Evolutionary conservation across 1,140 invertebrate genomes (phyloP), one percentile per base, ranked within the genome.

Genomic region (Oryctes rhinoceros): DNA sequence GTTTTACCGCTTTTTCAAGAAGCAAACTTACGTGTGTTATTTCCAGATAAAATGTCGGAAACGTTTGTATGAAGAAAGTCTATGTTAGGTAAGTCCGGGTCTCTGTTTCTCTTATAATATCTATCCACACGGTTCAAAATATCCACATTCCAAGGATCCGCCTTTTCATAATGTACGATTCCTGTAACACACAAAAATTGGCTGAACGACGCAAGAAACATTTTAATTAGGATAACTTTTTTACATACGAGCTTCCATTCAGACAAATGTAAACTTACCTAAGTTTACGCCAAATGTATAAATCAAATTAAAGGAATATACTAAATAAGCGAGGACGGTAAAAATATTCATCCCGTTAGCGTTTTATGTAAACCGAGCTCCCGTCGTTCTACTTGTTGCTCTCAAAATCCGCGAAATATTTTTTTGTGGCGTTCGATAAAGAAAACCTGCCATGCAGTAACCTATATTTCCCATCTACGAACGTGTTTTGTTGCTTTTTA

Each of bases 291-390:
- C 6, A 35, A 71, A 24, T 1, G 65, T 71, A 71, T 71, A 71
- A 35, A 71, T 35, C 11, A 71, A 15, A 71, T 35, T 71, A 15
- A 71, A 71, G 18, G 65, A 71, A 15, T 24, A 71, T 35, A 71
- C 35, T 71, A 71, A 35, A 13, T 3, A 71, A 37, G 65, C 65
- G 20, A 71, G 11, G 35, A 71, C 35, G 13, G 24, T 71, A 24
- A 71, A 71, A 71, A 71, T 71, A 71, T 71, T 71, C 65, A 71
- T 71, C 65, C 10, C 24, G 20, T 35, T 71, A 35, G 11, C 10
- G 5, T 13, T 65, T 65, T 5, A 65, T 65, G 6, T 65, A 10
- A 65, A 65, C 11, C 24, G 24, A 30, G 2, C 24, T 30, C 24
- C 24, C 24, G 18, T 65, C 3, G 11, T 30, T 67, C 10, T 10